Evolutionary conservation across 2,113 vertebrate species (phyloP).

Genomic region (Leiothrix lutea): DNA sequence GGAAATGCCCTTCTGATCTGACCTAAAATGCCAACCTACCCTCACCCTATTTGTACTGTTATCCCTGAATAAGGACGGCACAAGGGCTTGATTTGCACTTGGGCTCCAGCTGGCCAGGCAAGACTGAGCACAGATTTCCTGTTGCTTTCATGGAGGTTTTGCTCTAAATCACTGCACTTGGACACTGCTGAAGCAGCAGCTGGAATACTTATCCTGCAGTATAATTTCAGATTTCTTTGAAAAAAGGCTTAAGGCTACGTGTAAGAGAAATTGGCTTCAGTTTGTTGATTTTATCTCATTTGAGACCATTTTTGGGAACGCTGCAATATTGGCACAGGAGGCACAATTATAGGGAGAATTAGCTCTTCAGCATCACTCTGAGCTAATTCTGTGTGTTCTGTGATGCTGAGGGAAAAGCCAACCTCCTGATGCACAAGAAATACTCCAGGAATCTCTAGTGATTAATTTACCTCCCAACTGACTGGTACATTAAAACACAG

Average conservation of each 20-base stretch:
- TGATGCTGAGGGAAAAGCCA: background rate
- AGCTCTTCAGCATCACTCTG: background rate
- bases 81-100: background rate
- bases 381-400: background rate
- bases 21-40: background rate
- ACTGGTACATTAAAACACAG: background rate
- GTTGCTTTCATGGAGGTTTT: background rate
- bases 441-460: fast-evolving
- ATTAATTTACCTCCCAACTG: background rate
- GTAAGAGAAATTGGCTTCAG: background rate
- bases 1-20: background rate
- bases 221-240: background rate
- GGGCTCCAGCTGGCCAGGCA: background rate
- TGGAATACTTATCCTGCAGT: background rate
- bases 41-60: background rate
- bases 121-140: background rate
- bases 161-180: background rate
- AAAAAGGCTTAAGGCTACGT: background rate
- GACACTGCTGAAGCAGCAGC: background rate
- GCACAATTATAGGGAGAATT: background rate
- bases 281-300: background rate
- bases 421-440: background rate
- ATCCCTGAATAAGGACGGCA: background rate
- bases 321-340: background rate
- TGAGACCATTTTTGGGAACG: background rate